A percentile compares a stretch with the other conserved stretches of the same genome.
These are phyloP conservation scores for Gymnodraco acuticeps DNA, from an alignment of 2,797 vertebrate genomes.

Conservation along the genomic window DNA sequence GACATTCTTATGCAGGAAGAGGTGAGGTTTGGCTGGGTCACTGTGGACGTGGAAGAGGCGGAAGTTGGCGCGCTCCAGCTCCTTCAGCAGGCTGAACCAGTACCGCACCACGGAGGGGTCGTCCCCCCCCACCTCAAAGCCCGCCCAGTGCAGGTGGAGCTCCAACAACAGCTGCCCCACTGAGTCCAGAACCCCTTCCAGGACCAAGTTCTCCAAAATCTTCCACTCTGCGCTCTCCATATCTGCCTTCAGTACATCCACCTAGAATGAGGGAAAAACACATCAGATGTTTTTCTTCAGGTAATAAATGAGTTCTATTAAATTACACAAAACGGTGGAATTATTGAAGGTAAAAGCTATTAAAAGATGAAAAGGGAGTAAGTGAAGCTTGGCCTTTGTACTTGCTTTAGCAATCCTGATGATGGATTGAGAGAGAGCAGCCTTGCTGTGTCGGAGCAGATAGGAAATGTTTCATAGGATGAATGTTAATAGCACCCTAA, in stretches of 20 bases:
- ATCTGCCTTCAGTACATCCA: conserved; percentile 94
- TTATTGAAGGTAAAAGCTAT: conserved; percentile 41
- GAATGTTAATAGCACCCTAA: conserved; percentile 66
- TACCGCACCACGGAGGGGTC: conserved; percentile 92
- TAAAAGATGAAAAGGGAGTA: conserved; percentile 53
- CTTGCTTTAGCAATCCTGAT: conserved; percentile 28
- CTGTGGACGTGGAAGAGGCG: conserved; percentile 91
- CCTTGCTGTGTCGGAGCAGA: conserved; percentile 28
- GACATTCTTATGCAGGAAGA: conserved; percentile 91
- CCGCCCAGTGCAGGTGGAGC: conserved; percentile 96
- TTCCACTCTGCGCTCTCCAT: conserved; percentile 98
- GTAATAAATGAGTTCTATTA: conserved; percentile 32
- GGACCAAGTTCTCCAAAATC: conserved; percentile 94
- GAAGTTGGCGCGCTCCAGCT: conserved; percentile 91
- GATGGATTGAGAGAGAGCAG: conserved; percentile 54
- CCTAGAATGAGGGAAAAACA: conserved; percentile 74
- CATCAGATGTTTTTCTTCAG: background rate
- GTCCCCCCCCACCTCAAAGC: conserved; percentile 93
- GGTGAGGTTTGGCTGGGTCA: conserved; percentile 87
- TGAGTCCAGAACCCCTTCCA: conserved; percentile 91
- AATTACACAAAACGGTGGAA: conserved; percentile 23
- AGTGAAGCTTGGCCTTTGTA: conserved; percentile 55
- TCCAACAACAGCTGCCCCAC: conserved; percentile 94
- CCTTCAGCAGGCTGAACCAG: conserved; percentile 96
- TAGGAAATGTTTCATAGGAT: conserved; percentile 51